These are phyloP conservation scores for Drosophila paramelanica DNA, from an alignment of 2,888 invertebrate species.

Conservation along the genomic window DNA sequence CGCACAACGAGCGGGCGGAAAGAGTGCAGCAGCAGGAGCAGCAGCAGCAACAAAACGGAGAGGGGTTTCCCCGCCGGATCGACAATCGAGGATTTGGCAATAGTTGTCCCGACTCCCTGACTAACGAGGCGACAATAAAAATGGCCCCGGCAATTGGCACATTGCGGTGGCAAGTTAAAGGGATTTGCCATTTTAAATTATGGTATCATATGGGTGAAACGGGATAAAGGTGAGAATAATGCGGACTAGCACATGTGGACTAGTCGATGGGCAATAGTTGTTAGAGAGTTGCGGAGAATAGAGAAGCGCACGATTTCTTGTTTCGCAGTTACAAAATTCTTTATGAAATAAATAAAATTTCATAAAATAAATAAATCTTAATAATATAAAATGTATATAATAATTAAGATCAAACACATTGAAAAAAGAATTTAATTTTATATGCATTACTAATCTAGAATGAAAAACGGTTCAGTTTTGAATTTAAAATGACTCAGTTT, in stretches of 20 bases:
- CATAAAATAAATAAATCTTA: background rate
- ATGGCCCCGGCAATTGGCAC: conserved; percentile 74
- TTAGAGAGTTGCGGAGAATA: background rate
- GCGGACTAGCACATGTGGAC: background rate
- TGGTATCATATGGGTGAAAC: conserved; percentile 22
- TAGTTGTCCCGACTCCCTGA: conserved; percentile 64
- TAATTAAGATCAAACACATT: no score
- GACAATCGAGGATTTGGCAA: conserved; percentile 58
- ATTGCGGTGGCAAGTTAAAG: conserved; percentile 74
- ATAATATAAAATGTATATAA: no score
- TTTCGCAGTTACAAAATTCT: no score
- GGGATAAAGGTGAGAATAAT: background rate
- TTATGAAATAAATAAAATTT: no score
- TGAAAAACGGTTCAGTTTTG: no score
- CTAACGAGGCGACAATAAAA: conserved; percentile 78
- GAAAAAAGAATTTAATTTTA: no score
- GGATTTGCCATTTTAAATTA: conserved; percentile 71
- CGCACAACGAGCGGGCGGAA: conserved; percentile 41
- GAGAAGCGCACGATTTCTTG: no score
- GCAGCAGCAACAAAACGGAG: conserved; percentile 8
- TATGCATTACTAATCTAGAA: no score
- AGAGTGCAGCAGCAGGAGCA: background rate
- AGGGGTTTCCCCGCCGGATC: conserved; percentile 1
- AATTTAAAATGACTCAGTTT: no score
- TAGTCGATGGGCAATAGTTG: background rate